Percentiles rank a stretch among this genome's conserved stretches.
phyloP scores from a whole-genome alignment of 2,113 vertebrate species.

The Austrofundulus limnaeus region DNA sequence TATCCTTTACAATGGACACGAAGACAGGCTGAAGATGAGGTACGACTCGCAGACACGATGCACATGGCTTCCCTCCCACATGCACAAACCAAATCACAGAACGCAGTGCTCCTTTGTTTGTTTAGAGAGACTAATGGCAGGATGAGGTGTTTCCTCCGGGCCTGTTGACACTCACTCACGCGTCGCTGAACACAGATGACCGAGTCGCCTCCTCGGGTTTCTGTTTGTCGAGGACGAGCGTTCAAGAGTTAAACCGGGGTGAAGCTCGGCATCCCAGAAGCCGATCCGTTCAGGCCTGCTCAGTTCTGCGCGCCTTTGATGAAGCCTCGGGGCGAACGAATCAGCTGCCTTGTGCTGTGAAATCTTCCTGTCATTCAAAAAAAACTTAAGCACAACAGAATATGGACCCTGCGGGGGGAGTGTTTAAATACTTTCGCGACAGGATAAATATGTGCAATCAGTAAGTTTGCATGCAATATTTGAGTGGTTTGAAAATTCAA shows the following conservation, averaged over 20 bases:
- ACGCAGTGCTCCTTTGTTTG: slow-evolving; percentile 55
- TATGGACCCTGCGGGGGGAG: slow-evolving; percentile 6
- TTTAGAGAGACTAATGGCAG: slow-evolving; percentile 59
- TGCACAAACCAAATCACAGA: slow-evolving; percentile 29
- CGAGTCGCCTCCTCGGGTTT: slow-evolving; percentile 48
- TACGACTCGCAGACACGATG: slow-evolving; percentile 40
- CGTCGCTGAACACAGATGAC: slow-evolving; percentile 47
- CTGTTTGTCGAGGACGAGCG: slow-evolving; percentile 46
- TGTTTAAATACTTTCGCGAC: slow-evolving; percentile 17
- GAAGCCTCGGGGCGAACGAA: slow-evolving; percentile 15
- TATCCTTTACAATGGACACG: slow-evolving; percentile 53
- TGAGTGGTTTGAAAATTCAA: not conserved
- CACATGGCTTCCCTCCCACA: slow-evolving; percentile 8
- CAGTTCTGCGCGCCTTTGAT: slow-evolving; percentile 3
- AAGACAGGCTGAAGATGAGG: slow-evolving; percentile 65
- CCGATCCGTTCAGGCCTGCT: slow-evolving; percentile 25
- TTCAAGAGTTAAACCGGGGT: slow-evolving; percentile 39
- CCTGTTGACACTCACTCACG: slow-evolving; percentile 48
- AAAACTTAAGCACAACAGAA: slow-evolving; percentile 13
- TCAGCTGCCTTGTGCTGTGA: slow-evolving; percentile 17
- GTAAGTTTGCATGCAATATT: not conserved
- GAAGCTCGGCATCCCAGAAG: slow-evolving; percentile 11
- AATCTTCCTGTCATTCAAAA: slow-evolving; percentile 16
- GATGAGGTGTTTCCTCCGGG: slow-evolving; percentile 61
- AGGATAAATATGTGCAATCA: slow-evolving; percentile 18